A percentile compares a stretch with the other conserved stretches of the same genome.
Evolutionary conservation across 1,140 invertebrate species (phyloP).

Genomic region (Euura saliciscinereae): DNA sequence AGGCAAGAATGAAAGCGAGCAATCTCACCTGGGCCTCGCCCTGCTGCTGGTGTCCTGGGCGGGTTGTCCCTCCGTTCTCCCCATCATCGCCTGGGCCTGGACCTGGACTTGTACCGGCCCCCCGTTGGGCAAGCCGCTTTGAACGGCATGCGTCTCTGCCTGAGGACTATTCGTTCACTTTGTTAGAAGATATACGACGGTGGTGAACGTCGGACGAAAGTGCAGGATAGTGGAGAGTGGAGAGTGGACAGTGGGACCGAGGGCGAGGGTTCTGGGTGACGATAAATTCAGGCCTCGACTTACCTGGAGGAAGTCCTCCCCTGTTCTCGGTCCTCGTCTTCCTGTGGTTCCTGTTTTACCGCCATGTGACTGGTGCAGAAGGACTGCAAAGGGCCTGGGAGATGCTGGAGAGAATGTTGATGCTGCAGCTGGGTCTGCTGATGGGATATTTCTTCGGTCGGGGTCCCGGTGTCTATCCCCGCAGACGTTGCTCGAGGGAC

Average conservation of each 20-base stretch:
- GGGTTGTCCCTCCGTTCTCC: conserved; percentile 23
- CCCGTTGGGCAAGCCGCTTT: conserved; percentile 6
- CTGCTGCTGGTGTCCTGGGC: conserved; percentile 31
- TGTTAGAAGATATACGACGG: not conserved
- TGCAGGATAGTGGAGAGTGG: not conserved
- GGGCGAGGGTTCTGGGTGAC: too few species aligned
- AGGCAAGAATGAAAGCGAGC: conserved; percentile 13
- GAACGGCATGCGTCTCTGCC: conserved; percentile 32
- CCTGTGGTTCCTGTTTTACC: conserved; percentile 57
- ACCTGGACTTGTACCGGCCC: conserved; percentile 28
- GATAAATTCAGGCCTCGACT: conserved; percentile 11
- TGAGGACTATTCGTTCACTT: conserved; percentile 33
- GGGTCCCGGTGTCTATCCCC: conserved; percentile 45
- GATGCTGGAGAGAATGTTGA: conserved; percentile 40
- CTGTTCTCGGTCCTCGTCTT: conserved; percentile 48
- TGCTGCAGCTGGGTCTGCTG: conserved; percentile 30
- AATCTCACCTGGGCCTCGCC: conserved; percentile 38
- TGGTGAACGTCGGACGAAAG: not conserved
- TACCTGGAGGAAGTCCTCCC: conserved; percentile 39
- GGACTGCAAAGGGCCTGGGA: conserved; percentile 40
- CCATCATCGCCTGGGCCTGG: conserved; percentile 32
- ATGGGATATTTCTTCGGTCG: conserved; percentile 37
- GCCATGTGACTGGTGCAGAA: conserved; percentile 49
- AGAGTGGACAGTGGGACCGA: not conserved
- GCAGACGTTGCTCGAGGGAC: conserved; percentile 53